Percentiles rank a stretch among this genome's conserved stretches.
These are phyloP conservation scores for Aricia agestis DNA, from an alignment of 1,140 invertebrate genomes.

Conservation along the genomic window DNA sequence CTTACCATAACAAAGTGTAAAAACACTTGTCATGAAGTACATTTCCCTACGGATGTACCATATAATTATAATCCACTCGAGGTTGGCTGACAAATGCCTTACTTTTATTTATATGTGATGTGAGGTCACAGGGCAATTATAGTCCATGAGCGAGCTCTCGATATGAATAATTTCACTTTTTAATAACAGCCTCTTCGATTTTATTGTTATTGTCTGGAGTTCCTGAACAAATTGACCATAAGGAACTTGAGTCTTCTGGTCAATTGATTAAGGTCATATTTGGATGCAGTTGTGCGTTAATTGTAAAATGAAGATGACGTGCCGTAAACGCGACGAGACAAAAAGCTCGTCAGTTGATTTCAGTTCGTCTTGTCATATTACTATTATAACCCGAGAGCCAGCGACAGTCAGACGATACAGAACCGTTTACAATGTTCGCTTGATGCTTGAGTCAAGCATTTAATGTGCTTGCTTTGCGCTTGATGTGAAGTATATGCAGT, in stretches of 20 bases:
- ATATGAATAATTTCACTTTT: constrained; percentile 3
- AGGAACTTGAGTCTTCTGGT: neutral
- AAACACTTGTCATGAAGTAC: no score
- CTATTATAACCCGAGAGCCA: no score
- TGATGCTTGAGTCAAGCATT: no score
- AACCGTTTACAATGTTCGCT: no score
- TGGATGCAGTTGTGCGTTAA: neutral
- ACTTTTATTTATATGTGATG: neutral
- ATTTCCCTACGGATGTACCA: neutral
- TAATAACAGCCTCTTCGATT: neutral
- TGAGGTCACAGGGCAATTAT: neutral
- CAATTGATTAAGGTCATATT: neutral
- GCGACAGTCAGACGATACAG: no score
- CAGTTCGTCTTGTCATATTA: no score
- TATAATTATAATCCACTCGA: neutral
- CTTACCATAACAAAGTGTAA: no score
- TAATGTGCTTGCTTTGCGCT: no score
- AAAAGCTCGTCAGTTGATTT: neutral
- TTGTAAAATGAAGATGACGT: neutral
- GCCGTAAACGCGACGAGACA: neutral
- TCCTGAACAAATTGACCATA: neutral
- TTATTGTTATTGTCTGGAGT: neutral
- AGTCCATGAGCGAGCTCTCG: neutral
- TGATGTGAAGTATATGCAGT: no score
- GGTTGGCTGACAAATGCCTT: neutral